phyloP scores from a whole-genome alignment of 2,113 vertebrate genomes.

The Ptilorrhoa leucosticta region DNA sequence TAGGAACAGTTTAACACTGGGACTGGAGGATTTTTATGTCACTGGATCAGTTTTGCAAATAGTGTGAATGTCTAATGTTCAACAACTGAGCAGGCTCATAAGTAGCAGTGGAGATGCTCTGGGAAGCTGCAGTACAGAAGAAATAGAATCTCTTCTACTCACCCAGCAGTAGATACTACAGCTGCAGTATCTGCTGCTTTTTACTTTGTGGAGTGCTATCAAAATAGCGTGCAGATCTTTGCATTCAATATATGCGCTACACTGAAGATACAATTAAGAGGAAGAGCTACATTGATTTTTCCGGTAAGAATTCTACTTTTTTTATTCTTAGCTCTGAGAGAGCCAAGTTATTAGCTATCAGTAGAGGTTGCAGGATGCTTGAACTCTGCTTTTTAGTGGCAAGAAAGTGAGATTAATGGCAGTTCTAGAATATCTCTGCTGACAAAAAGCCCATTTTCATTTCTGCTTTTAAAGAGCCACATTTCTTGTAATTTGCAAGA shows the following conservation, averaged over 20 bases:
- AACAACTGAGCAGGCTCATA: background rate
- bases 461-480: background rate
- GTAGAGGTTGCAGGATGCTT: slow-evolving; percentile 48
- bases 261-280: background rate
- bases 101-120: background rate
- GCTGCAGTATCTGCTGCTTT: background rate
- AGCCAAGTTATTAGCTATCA: slow-evolving; percentile 61
- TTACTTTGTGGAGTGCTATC: background rate
- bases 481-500: slow-evolving; percentile 39
- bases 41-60: background rate
- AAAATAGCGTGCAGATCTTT: background rate
- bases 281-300: slow-evolving; percentile 3
- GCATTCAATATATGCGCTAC: background rate
- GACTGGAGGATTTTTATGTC: background rate
- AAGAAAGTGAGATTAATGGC: slow-evolving; percentile 44
- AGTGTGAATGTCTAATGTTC: background rate
- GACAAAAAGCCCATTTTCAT: slow-evolving; percentile 47
- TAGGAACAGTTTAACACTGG: background rate
- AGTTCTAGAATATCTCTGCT: slow-evolving; percentile 18
- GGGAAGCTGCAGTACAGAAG: background rate
- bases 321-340: slow-evolving; percentile 27
- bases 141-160: background rate
- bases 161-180: background rate
- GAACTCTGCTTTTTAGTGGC: slow-evolving; percentile 52
- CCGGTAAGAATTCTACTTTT: background rate